phyloP scores from a whole-genome alignment of 2,888 invertebrate species.

The Cordylochernes scorpioides region DNA sequence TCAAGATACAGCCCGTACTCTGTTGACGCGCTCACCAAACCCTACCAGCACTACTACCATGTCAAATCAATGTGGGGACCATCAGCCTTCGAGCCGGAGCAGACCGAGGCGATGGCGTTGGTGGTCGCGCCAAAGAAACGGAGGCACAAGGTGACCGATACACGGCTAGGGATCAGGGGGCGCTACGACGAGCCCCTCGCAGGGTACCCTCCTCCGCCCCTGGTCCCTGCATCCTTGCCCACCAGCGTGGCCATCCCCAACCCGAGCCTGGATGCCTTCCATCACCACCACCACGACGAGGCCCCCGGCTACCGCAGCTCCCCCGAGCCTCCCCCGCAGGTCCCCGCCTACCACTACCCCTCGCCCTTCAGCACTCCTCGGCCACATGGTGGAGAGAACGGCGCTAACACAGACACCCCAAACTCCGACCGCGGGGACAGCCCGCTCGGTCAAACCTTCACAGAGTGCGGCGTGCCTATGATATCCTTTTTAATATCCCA shows the following conservation, averaged over 20 bases:
- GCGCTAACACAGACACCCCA: conserved; percentile 13
- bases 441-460: conserved; percentile 39
- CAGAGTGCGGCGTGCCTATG: conserved; percentile 77
- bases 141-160: conserved; percentile 82
- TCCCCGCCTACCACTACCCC: conserved; percentile 8
- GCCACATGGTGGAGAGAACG: no score
- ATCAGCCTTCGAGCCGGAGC: conserved; percentile 32
- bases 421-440: conserved; percentile 37
- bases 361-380: conserved; percentile 3
- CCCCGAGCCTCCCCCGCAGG: conserved; percentile 3
- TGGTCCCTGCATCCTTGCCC: conserved; percentile 62
- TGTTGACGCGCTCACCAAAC: conserved; percentile 8
- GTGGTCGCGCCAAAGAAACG: conserved; percentile 89
- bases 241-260: conserved; percentile 90
- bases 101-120: conserved; percentile 74
- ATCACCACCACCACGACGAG: conserved; percentile 28
- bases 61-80: no score
- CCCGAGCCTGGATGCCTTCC: conserved; percentile 73
- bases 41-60: conserved; percentile 10
- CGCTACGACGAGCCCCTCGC: conserved; percentile 7
- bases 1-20: conserved; percentile 11
- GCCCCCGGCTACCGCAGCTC: no score
- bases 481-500: conserved; percentile 90
- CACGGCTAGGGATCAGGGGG: conserved; percentile 52
- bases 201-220: conserved; percentile 34